These are phyloP conservation scores for Fistularia tabacaria DNA, from an alignment of 2,797 vertebrate genomes.

Conservation along the genomic window DNA sequence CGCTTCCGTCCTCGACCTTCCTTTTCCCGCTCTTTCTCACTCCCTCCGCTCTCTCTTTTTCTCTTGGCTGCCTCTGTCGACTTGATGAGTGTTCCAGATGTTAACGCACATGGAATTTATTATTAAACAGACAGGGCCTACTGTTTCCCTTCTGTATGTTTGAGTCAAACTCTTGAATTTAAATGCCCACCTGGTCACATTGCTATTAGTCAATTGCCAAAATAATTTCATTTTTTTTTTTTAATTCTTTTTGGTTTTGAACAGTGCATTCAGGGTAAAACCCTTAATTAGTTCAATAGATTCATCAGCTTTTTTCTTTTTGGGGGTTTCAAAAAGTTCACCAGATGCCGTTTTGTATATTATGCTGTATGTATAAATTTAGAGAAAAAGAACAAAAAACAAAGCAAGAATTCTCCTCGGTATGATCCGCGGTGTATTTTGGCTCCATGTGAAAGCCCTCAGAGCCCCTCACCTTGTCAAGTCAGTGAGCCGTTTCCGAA, in stretches of 20 bases:
- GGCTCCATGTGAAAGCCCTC: constrained; percentile 21
- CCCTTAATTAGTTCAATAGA: too few relatives aligned
- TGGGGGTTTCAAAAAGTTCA: constrained; percentile 31
- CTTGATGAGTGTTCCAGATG: constrained; percentile 43
- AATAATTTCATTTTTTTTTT: too few relatives aligned
- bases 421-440: constrained; percentile 31
- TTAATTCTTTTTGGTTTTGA: too few relatives aligned
- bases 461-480: constrained; percentile 41
- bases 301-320: too few relatives aligned
- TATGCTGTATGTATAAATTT: constrained; percentile 41
- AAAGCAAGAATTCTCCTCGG: constrained; percentile 29
- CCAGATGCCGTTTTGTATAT: constrained; percentile 29
- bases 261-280: too few relatives aligned
- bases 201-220: too few relatives aligned
- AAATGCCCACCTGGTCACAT: constrained; percentile 19
- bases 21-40: constrained; percentile 17
- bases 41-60: constrained; percentile 26
- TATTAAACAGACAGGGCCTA: constrained; percentile 52
- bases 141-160: constrained; percentile 31
- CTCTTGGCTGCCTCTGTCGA: constrained; percentile 56
- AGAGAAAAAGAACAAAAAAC: constrained; percentile 37
- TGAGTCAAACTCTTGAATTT: constrained; percentile 26
- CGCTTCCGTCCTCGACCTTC: constrained; percentile 5
- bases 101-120: constrained; percentile 55
- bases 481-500: constrained; percentile 50